Percentiles rank a stretch among this genome's conserved stretches.
Evolutionary conservation across 2,888 invertebrate species (phyloP).

Genomic region (Leucozona laternaria): DNA sequence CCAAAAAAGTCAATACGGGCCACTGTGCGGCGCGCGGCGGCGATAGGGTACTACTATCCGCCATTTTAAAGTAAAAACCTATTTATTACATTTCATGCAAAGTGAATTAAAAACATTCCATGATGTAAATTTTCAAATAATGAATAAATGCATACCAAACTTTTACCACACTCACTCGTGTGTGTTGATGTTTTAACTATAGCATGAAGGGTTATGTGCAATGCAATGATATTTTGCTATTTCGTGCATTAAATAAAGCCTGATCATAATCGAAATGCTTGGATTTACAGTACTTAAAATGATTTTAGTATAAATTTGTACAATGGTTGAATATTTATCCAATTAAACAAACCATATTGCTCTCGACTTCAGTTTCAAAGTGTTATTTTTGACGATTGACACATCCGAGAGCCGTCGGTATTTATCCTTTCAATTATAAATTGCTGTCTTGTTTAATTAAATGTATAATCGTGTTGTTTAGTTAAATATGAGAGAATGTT

Average conservation of each 20-base stretch:
- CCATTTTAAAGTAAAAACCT: constrained; percentile 15
- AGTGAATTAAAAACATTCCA: constrained; percentile 8
- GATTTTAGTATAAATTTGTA: not conserved
- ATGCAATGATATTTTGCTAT: not conserved
- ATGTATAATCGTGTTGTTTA: not conserved
- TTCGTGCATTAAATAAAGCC: not conserved
- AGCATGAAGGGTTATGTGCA: not conserved
- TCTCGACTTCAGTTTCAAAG: not conserved
- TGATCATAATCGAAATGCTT: not conserved
- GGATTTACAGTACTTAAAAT: not conserved
- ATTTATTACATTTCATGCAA: constrained; percentile 12
- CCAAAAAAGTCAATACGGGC: too few relatives aligned
- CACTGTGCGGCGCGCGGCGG: too few relatives aligned
- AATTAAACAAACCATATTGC: not conserved
- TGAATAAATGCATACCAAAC: not conserved
- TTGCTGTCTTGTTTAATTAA: not conserved
- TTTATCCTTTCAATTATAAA: not conserved
- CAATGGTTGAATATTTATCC: not conserved
- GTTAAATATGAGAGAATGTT: not conserved
- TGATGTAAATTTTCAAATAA: not conserved
- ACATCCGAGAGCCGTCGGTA: not conserved
- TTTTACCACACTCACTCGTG: not conserved
- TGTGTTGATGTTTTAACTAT: not conserved
- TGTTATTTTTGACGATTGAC: not conserved
- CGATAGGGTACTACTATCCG: too few relatives aligned